Conservation (phyloP, 1,140 invertebrate genomes). For the Leptopilina boulardi region DNA sequence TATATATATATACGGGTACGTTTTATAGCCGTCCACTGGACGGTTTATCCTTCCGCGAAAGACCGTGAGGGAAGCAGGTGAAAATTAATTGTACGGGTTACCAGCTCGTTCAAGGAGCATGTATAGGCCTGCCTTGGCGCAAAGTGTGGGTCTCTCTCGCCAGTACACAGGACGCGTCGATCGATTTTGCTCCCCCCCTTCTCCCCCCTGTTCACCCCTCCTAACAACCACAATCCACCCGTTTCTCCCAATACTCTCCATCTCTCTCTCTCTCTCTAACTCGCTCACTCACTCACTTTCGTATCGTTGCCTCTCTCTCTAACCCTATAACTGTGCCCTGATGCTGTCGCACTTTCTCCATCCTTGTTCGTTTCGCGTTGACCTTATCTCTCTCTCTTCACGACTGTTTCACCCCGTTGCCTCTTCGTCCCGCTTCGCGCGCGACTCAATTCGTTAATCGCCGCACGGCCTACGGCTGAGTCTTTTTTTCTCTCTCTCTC, state of each 20-base stretch:
- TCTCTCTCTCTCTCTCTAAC: constrained; percentile 39
- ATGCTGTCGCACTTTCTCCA: constrained; percentile 41
- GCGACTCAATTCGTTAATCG: constrained; percentile 67
- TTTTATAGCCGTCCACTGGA: constrained; percentile 33
- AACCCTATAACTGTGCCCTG: constrained; percentile 13
- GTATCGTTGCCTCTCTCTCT: constrained; percentile 27
- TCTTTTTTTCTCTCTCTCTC: constrained; percentile 36
- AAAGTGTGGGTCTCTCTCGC: constrained; percentile 54
- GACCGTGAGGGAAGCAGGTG: constrained; percentile 66
- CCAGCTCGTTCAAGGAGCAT: constrained; percentile 53
- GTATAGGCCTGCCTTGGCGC: constrained; percentile 49
- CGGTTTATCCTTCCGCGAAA: constrained; percentile 59
- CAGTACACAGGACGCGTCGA: constrained; percentile 67
- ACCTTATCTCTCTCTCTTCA: constrained; percentile 12
- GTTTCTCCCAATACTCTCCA: constrained; percentile 31
- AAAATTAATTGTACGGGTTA: constrained; percentile 70
- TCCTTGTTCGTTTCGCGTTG: constrained; percentile 42
- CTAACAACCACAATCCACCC: constrained; percentile 32
- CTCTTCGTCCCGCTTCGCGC: constrained; percentile 54
- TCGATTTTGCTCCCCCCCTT: constrained; percentile 64
- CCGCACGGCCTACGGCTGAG: constrained; percentile 55
- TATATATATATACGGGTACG: constrained; percentile 4
- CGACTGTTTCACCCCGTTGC: neutral
- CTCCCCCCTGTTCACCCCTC: constrained; percentile 32
- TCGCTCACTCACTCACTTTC: neutral